phyloP scores from a whole-genome alignment of 2,888 invertebrate species.

The Drosophila robusta region DNA sequence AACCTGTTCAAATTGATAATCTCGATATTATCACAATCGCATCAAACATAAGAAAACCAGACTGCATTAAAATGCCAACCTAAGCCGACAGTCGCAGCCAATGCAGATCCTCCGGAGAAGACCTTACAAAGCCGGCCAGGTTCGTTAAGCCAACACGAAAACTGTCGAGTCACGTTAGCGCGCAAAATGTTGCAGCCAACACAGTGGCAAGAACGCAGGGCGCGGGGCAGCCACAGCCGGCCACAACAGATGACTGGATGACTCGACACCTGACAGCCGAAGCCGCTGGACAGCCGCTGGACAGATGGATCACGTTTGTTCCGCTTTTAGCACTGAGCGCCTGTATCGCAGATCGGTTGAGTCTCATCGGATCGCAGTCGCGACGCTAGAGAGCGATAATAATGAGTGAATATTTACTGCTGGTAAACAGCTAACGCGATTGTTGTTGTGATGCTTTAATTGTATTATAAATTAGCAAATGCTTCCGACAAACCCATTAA shows the following conservation, averaged over 20 bases:
- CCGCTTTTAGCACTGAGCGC: slow-evolving; percentile 33
- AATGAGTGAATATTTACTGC: slow-evolving; percentile 28
- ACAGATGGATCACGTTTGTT: slow-evolving; percentile 49
- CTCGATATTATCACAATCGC: slow-evolving; percentile 14
- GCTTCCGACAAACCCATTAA: slow-evolving; percentile 35
- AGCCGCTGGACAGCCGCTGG: slow-evolving; percentile 8
- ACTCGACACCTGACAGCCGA: slow-evolving; percentile 14
- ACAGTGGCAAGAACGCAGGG: not conserved
- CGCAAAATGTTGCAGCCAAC: slow-evolving; percentile 5
- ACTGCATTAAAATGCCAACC: not conserved
- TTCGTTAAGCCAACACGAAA: slow-evolving; percentile 11
- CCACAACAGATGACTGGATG: not conserved
- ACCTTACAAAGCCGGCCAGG: not conserved
- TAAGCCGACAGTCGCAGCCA: slow-evolving; percentile 6
- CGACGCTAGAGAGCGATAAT: slow-evolving; percentile 12
- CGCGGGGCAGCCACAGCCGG: not conserved
- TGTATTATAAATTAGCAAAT: slow-evolving; percentile 25
- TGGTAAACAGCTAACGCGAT: slow-evolving; percentile 15
- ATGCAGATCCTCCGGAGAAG: slow-evolving; percentile 23
- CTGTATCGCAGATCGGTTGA: slow-evolving; percentile 34
- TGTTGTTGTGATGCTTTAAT: slow-evolving; percentile 26
- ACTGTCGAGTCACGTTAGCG: slow-evolving; percentile 27
- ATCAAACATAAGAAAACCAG: not conserved
- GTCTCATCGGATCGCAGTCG: slow-evolving; percentile 19
- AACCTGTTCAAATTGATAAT: slow-evolving; percentile 26